Conservation (phyloP, 2,113 vertebrate species). For the Hypanus sabinus region DNA sequence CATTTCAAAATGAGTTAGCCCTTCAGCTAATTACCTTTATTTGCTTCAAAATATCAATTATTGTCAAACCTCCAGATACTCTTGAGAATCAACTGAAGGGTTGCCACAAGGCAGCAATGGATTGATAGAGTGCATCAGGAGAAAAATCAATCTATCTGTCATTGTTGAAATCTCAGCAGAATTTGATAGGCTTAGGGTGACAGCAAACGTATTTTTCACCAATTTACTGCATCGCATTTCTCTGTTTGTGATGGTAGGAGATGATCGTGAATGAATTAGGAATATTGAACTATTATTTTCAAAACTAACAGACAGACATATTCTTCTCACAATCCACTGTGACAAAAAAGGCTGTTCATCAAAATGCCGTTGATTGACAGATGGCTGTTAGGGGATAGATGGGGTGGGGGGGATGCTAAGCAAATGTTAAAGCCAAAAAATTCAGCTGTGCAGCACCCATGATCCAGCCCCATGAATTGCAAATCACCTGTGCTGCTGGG, state of each 20-base stretch:
- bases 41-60: conserved; percentile 7
- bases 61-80: not conserved
- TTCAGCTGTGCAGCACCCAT: too few relatives aligned
- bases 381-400: not conserved
- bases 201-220: not conserved
- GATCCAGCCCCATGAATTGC: not conserved
- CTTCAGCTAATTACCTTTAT: conserved; percentile 9
- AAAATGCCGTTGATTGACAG: not conserved
- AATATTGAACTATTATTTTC: not conserved
- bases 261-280: not conserved
- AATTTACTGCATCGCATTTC: not conserved
- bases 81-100: not conserved
- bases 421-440: not conserved
- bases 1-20: conserved; percentile 7
- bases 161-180: not conserved
- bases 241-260: not conserved
- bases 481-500: not conserved
- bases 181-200: not conserved
- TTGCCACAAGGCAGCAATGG: not conserved
- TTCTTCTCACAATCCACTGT: not conserved
- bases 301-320: not conserved
- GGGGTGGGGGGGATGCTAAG: not conserved
- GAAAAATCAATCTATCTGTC: not conserved
- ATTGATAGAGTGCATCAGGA: not conserved
- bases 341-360: not conserved